Evolutionary conservation across 2,113 vertebrate species (phyloP).

Genomic region (Poicephalus meyeri): DNA sequence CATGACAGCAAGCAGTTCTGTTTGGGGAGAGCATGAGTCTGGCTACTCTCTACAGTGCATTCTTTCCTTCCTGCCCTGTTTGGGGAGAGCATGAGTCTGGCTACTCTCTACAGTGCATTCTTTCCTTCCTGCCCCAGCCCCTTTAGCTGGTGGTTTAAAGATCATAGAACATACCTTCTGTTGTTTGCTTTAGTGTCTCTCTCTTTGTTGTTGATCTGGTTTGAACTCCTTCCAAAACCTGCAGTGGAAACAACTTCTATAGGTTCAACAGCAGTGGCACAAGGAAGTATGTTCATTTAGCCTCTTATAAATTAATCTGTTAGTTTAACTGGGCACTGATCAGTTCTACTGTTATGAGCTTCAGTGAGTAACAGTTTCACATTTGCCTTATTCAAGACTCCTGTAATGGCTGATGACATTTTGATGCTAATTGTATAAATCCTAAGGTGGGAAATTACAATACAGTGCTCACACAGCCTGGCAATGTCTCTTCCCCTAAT

Average conservation of each 20-base stretch:
- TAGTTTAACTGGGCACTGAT: not conserved
- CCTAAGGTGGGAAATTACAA: not conserved
- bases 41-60: not conserved
- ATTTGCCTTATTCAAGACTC: not conserved
- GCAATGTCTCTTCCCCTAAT: not conserved
- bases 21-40: not conserved
- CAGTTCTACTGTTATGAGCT: not conserved
- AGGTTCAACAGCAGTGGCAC: not conserved
- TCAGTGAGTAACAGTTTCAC: not conserved
- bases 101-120: not conserved
- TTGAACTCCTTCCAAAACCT: not conserved
- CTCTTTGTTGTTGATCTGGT: not conserved
- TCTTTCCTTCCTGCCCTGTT: not conserved
- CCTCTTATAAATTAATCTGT: not conserved
- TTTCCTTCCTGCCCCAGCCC: not conserved
- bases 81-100: not conserved
- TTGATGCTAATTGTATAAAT: not conserved
- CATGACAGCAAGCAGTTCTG: not conserved
- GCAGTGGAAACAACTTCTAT: not conserved
- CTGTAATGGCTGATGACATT: not conserved
- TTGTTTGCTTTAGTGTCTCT: not conserved
- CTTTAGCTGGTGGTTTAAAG: not conserved
- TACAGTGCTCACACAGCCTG: fast-evolving
- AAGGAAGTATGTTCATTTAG: not conserved
- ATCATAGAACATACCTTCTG: not conserved